Percentiles rank a stretch among this genome's conserved stretches.
Evolutionary conservation across 2,113 vertebrate genomes (phyloP).

Genomic region (Neogale vison): DNA sequence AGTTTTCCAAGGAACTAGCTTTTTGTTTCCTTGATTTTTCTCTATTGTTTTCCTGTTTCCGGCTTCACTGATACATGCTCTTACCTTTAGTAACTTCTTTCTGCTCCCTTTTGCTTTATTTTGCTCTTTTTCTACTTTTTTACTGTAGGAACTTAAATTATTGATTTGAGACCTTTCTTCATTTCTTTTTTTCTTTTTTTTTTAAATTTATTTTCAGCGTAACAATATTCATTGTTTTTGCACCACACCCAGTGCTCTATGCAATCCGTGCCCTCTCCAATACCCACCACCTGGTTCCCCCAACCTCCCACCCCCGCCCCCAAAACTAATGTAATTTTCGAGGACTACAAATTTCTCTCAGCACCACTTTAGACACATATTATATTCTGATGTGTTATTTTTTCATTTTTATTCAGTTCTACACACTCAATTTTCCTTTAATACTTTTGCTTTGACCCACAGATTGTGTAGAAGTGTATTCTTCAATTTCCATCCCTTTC

Average conservation of each 20-base stretch:
- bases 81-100: not conserved
- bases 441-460: not conserved
- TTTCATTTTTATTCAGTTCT: not conserved
- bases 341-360: not conserved
- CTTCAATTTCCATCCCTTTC: not conserved
- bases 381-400: not conserved
- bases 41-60: not conserved
- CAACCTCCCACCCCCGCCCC: too few species aligned
- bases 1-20: not conserved
- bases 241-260: too few species aligned
- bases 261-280: too few species aligned
- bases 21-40: not conserved
- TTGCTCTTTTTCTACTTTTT: not conserved
- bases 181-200: not conserved
- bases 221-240: too few species aligned
- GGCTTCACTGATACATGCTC: not conserved
- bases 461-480: not conserved
- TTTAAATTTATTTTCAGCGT: too few species aligned
- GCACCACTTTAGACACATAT: not conserved
- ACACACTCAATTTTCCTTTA: not conserved
- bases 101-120: not conserved
- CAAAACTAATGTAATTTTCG: not conserved
- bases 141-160: not conserved
- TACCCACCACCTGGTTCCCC: too few species aligned
- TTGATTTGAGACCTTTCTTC: not conserved